These are phyloP conservation scores for Coenonympha glycerion DNA, from an alignment of 2,888 invertebrate genomes.

Conservation along the genomic window DNA sequence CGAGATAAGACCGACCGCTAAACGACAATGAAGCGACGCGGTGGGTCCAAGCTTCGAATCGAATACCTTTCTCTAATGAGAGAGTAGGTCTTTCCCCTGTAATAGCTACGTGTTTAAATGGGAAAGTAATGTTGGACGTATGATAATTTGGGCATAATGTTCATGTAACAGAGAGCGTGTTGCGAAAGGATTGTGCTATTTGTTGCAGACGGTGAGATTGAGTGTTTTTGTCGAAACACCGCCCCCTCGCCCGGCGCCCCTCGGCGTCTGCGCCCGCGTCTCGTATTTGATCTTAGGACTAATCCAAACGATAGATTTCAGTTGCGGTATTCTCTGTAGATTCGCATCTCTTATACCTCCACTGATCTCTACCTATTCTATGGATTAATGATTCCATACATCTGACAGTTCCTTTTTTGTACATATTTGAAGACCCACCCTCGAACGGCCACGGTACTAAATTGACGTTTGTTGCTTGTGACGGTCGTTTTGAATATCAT, in stretches of 20 bases:
- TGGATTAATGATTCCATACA: no score
- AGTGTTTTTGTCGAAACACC: slow-evolving; percentile 10
- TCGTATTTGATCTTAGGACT: slow-evolving; percentile 6
- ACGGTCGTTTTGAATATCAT: no score
- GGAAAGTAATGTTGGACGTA: slow-evolving; percentile 12
- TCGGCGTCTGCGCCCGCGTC: slow-evolving; percentile 12
- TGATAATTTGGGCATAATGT: slow-evolving; percentile 14
- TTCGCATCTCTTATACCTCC: no score
- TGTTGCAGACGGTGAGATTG: slow-evolving; percentile 13
- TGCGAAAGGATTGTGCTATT: slow-evolving; percentile 9
- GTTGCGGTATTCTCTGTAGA: no score
- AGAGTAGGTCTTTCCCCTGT: slow-evolving; percentile 8
- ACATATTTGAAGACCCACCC: no score
- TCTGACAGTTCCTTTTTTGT: no score
- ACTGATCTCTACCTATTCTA: no score
- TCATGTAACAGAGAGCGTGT: slow-evolving; percentile 14
- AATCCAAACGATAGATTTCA: neutral
- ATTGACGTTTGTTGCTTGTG: no score
- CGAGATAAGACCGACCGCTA: slow-evolving; percentile 1
- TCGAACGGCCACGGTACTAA: no score
- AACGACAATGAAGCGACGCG: neutral
- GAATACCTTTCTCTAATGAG: slow-evolving; percentile 9
- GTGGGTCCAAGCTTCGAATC: slow-evolving; percentile 1
- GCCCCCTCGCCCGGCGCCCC: slow-evolving; percentile 8
- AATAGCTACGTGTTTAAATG: slow-evolving; percentile 7